These are phyloP conservation scores for Rafetus swinhoei DNA, from an alignment of 2,113 vertebrate genomes.

Conservation along the genomic window DNA sequence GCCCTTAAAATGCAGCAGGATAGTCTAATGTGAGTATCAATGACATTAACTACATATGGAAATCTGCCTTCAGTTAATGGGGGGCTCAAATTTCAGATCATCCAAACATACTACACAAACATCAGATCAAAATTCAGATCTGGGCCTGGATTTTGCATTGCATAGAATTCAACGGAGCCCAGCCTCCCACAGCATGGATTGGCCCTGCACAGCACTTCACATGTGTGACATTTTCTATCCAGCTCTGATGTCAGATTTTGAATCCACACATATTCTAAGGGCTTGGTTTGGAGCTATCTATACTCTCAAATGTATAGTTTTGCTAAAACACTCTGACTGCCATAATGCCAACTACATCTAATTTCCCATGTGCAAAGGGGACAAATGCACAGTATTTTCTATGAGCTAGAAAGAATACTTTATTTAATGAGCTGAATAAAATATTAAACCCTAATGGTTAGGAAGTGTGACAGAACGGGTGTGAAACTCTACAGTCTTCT, in stretches of 20 bases:
- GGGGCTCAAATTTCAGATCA: not conserved
- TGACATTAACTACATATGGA: not conserved
- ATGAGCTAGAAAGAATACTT: not conserved
- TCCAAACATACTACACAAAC: not conserved
- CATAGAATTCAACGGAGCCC: not conserved
- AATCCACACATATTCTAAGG: not conserved
- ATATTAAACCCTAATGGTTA: not conserved
- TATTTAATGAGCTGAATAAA: conserved; percentile 41
- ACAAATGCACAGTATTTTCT: not conserved
- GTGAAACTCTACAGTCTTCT: not conserved
- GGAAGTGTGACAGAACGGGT: not conserved
- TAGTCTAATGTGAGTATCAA: not conserved
- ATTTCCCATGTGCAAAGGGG: not conserved
- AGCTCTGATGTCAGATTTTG: not conserved
- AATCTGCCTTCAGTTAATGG: not conserved
- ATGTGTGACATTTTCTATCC: not conserved
- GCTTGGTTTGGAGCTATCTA: not conserved
- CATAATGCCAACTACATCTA: not conserved
- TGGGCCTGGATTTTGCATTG: not conserved
- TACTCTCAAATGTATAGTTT: not conserved
- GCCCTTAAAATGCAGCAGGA: not conserved
- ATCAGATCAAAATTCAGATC: not conserved
- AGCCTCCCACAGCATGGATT: too few species aligned
- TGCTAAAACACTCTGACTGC: not conserved
- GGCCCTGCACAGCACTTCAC: too few species aligned